Conservation (phyloP, 2,888 invertebrate species). For the Flexamia atlantica region DNA sequence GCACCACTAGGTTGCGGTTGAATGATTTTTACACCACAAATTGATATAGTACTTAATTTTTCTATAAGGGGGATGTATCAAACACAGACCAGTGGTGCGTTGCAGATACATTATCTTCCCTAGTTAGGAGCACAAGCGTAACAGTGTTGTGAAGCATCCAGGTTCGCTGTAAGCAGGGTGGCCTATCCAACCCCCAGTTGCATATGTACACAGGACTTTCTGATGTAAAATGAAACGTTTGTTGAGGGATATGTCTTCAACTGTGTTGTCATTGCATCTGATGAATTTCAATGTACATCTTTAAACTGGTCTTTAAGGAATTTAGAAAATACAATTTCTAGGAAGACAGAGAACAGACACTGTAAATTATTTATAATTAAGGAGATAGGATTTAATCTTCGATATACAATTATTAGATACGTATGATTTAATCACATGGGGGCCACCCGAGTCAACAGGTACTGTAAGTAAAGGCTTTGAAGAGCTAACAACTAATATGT, state of each 20-base stretch:
- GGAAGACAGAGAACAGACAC: constrained; percentile 16
- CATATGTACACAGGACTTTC: not conserved
- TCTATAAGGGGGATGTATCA: no score
- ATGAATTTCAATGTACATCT: not conserved
- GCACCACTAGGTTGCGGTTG: not conserved
- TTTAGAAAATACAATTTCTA: not conserved
- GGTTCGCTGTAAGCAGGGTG: not conserved
- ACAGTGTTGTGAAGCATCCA: not conserved
- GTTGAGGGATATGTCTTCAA: not conserved
- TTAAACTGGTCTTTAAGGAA: not conserved
- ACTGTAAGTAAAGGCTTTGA: constrained; percentile 52
- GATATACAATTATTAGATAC: not conserved
- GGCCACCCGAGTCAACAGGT: constrained; percentile 50
- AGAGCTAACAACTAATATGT: constrained; percentile 38
- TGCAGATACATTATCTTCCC: not conserved
- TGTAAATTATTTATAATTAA: not conserved
- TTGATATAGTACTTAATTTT: no score
- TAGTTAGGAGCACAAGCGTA: not conserved
- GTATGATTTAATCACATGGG: not conserved
- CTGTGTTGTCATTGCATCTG: not conserved
- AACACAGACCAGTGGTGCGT: not conserved
- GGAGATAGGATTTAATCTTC: not conserved
- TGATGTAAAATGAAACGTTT: no score
- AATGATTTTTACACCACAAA: no score
- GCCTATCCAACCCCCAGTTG: not conserved